A percentile compares a stretch with the other conserved stretches of the same genome.
phyloP scores from a whole-genome alignment of 2,113 vertebrate genomes.

The Australoheros scitulus region DNA sequence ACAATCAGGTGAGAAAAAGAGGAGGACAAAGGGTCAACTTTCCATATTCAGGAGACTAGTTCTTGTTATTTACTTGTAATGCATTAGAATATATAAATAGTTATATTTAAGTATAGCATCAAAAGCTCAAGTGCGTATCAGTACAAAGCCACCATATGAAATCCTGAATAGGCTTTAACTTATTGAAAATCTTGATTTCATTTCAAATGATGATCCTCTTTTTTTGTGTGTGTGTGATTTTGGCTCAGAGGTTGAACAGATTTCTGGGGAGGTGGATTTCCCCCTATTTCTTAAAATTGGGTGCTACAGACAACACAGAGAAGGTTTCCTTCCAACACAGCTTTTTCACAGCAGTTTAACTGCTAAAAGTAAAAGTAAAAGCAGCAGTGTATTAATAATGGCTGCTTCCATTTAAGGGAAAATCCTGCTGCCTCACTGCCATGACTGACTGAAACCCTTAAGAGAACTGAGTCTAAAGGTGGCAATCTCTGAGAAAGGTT shows the following conservation, averaged over 20 bases:
- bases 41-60: not conserved
- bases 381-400: not conserved
- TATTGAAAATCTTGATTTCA: not conserved
- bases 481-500: not conserved
- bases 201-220: not conserved
- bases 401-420: not conserved
- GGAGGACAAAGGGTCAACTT: not conserved
- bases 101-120: not conserved
- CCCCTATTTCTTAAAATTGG: not conserved
- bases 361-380: not conserved
- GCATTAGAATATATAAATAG: not conserved
- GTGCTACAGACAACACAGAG: not conserved
- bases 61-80: not conserved
- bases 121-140: not conserved
- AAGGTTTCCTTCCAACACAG: not conserved
- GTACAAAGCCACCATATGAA: not conserved
- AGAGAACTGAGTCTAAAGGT: not conserved
- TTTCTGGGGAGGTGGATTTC: not conserved
- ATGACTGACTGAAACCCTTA: not conserved
- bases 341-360: not conserved
- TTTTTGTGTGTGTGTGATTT: not conserved
- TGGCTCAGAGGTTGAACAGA: not conserved
- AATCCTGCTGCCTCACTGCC: not conserved
- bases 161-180: not conserved
- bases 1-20: conserved; percentile 1